Conservation (phyloP, 2,113 vertebrate genomes). For the Carollia perspicillata region DNA sequence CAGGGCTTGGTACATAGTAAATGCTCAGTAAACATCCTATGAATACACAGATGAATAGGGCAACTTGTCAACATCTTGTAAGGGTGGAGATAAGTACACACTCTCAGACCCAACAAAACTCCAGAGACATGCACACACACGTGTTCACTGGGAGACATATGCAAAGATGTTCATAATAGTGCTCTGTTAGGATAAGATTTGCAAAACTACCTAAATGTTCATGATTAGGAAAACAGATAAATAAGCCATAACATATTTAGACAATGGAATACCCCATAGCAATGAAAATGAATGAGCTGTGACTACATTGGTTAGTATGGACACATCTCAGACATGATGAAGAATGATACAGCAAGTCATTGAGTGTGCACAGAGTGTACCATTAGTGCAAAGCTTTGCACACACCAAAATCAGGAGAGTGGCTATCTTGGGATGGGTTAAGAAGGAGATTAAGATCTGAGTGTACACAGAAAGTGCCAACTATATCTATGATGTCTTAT, state of each 20-base stretch:
- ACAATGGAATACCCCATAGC: not conserved
- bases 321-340: not conserved
- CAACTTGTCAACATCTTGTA: not conserved
- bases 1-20: not conserved
- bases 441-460: not conserved
- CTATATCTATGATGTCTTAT: not conserved
- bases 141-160: not conserved
- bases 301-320: not conserved
- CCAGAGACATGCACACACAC: not conserved
- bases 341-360: not conserved
- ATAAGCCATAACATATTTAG: not conserved
- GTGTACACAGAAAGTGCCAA: not conserved
- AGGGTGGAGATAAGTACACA: not conserved
- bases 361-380: not conserved
- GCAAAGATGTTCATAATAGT: not conserved
- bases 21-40: not conserved
- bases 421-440: not conserved
- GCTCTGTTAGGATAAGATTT: not conserved
- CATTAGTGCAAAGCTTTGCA: not conserved
- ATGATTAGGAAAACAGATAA: not conserved
- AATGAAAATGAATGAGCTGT: not conserved
- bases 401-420: not conserved
- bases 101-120: not conserved
- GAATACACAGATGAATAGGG: not conserved
- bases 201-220: not conserved